Evolutionary conservation across 1,140 invertebrate genomes (phyloP).

Genomic region (Eriosoma lanigerum): DNA sequence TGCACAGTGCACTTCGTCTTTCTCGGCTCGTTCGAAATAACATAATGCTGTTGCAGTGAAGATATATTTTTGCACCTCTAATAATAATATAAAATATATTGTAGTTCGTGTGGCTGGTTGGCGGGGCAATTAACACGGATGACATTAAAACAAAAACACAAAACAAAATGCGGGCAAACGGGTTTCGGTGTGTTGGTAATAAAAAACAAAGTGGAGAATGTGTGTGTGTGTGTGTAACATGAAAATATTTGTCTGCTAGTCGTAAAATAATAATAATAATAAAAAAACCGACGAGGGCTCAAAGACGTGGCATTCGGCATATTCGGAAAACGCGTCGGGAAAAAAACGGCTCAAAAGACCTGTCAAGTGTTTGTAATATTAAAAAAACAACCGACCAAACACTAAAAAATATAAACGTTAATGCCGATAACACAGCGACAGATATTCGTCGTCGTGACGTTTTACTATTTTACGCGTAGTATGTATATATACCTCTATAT

Average conservation of each 20-base stretch:
- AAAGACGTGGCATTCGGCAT: neutral
- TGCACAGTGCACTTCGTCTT: neutral
- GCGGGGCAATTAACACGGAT: slow-evolving; percentile 45
- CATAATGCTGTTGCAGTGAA: neutral
- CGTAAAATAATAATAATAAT: neutral
- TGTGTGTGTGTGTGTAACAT: neutral
- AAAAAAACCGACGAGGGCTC: slow-evolving; percentile 18
- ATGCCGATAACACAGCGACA: neutral
- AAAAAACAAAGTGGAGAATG: slow-evolving; percentile 23
- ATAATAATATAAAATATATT: too few species aligned
- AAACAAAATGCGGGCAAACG: slow-evolving; percentile 45
- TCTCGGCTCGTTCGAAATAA: neutral
- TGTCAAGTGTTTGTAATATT: slow-evolving; percentile 24
- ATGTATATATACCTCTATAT: too few species aligned
- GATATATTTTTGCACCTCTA: slow-evolving; percentile 26
- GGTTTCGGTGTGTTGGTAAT: slow-evolving; percentile 46
- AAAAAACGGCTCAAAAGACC: slow-evolving; percentile 18
- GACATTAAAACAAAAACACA: slow-evolving; percentile 44
- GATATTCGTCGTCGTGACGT: slow-evolving; percentile 5
- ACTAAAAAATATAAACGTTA: neutral
- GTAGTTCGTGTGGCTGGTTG: neutral
- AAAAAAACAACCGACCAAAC: neutral
- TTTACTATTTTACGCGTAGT: neutral
- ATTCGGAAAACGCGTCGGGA: slow-evolving; percentile 31
- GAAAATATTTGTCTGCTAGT: slow-evolving; percentile 21